Percentiles rank a stretch among this genome's conserved stretches.
These are phyloP conservation scores for Poecile atricapillus DNA, from an alignment of 2,113 vertebrate species.

Conservation along the genomic window DNA sequence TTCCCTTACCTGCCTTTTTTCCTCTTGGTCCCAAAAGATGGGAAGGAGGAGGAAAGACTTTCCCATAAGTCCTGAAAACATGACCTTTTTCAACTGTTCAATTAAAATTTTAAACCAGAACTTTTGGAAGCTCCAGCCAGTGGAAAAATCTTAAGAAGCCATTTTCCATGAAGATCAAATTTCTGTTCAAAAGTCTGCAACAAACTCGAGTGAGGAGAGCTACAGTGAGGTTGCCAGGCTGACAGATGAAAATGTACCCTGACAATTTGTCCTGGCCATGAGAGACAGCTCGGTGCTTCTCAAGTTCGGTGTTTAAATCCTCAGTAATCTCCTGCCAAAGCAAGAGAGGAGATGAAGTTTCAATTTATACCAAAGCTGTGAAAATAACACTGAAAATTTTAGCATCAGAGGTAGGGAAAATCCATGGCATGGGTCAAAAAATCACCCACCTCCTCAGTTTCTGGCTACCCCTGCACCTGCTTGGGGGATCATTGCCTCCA, in stretches of 20 bases:
- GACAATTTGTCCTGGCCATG: background rate
- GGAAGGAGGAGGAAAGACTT: background rate
- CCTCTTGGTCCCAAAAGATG: background rate
- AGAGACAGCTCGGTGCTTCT: background rate
- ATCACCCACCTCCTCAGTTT: background rate
- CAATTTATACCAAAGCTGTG: background rate
- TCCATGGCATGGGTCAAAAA: background rate
- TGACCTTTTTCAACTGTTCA: background rate
- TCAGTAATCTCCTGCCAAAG: background rate
- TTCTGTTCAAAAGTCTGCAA: background rate
- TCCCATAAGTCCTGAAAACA: background rate
- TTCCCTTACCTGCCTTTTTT: background rate
- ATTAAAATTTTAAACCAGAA: background rate
- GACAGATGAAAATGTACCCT: background rate
- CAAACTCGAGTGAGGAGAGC: background rate
- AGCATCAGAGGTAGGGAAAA: background rate
- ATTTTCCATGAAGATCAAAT: background rate
- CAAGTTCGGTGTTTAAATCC: background rate
- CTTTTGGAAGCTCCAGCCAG: background rate
- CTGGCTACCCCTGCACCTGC: accelerated
- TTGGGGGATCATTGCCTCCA: background rate
- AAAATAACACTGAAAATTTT: background rate
- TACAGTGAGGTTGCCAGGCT: background rate
- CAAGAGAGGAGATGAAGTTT: background rate
- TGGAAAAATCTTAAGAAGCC: background rate